Conservation (phyloP, 2,888 invertebrate species). For the Mesorhabditis belari region DNA sequence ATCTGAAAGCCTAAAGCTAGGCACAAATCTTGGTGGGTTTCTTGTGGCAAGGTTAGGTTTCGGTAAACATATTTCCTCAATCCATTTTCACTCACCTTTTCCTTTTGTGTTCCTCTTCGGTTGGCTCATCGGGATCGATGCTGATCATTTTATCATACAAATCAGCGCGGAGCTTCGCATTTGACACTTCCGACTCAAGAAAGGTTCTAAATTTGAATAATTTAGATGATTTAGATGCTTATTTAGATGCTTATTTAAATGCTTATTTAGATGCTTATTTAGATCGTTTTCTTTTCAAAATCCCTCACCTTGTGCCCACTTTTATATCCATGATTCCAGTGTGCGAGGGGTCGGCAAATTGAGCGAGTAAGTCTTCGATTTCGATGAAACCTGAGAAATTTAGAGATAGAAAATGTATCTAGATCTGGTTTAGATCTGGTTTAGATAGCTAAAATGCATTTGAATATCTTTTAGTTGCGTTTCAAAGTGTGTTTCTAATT, state of each 20-base stretch:
- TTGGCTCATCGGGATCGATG: conserved; percentile 79
- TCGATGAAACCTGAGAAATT: conserved; percentile 70
- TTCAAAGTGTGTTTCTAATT: too few relatives aligned
- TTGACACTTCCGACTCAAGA: conserved; percentile 86
- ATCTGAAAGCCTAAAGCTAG: too few relatives aligned
- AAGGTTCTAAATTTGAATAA: conserved; percentile 64
- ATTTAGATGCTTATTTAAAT: too few relatives aligned
- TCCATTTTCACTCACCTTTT: conserved; percentile 46
- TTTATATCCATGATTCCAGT: conserved; percentile 96
- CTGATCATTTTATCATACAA: conserved; percentile 91
- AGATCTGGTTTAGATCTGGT: background rate
- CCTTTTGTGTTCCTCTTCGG: conserved; percentile 69
- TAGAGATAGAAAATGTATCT: background rate
- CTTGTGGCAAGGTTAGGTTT: too few relatives aligned
- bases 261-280: too few relatives aligned
- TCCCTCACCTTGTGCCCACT: conserved; percentile 72
- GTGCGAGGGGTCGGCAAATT: conserved; percentile 79
- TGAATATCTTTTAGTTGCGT: too few relatives aligned
- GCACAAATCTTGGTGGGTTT: too few relatives aligned
- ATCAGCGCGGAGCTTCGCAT: conserved; percentile 74
- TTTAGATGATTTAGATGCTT: background rate
- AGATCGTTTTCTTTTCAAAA: background rate
- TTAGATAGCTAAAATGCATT: too few relatives aligned
- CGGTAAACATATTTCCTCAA: too few relatives aligned
- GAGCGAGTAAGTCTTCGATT: conserved; percentile 82